Percentiles rank a stretch among this genome's conserved stretches.
Evolutionary conservation across 2,113 vertebrate genomes (phyloP).

Genomic region (Psittacus erithacus): DNA sequence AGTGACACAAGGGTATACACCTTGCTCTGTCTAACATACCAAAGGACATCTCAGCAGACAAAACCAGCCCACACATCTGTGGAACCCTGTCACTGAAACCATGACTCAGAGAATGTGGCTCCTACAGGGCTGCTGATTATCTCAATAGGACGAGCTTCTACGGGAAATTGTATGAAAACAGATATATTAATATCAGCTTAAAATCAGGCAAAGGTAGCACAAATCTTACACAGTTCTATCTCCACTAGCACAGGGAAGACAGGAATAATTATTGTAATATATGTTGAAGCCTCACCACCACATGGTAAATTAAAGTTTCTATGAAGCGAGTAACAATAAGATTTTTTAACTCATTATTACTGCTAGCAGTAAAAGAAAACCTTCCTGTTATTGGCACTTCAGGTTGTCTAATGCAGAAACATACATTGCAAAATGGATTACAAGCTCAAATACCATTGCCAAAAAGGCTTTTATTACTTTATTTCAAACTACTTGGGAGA

Average conservation of each 20-base stretch:
- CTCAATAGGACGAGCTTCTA: slow-evolving; percentile 32
- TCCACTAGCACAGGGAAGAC: not conserved
- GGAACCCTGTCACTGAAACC: slow-evolving; percentile 45
- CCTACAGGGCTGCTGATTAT: slow-evolving; percentile 57
- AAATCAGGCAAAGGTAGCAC: not conserved
- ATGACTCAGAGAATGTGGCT: slow-evolving; percentile 66
- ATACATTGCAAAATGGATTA: slow-evolving; percentile 4
- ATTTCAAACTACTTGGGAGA: not conserved
- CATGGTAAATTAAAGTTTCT: not conserved
- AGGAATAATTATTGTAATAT: not conserved
- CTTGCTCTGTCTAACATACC: not conserved
- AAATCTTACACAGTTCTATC: slow-evolving; percentile 19
- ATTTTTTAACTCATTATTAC: not conserved
- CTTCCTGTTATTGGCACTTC: not conserved
- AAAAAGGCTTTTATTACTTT: not conserved
- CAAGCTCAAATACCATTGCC: not conserved
- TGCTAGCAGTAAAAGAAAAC: not conserved
- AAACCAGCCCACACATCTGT: not conserved
- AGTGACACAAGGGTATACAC: not conserved
- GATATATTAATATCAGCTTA: slow-evolving; percentile 25
- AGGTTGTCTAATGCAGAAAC: not conserved
- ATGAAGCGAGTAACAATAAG: not conserved
- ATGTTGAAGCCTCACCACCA: not conserved
- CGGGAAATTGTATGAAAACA: slow-evolving; percentile 52
- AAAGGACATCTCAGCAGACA: not conserved